A percentile compares a stretch with the other conserved stretches of the same genome.
Conservation (phyloP, 2,888 invertebrate species). For the Bombylius discolor region DNA sequence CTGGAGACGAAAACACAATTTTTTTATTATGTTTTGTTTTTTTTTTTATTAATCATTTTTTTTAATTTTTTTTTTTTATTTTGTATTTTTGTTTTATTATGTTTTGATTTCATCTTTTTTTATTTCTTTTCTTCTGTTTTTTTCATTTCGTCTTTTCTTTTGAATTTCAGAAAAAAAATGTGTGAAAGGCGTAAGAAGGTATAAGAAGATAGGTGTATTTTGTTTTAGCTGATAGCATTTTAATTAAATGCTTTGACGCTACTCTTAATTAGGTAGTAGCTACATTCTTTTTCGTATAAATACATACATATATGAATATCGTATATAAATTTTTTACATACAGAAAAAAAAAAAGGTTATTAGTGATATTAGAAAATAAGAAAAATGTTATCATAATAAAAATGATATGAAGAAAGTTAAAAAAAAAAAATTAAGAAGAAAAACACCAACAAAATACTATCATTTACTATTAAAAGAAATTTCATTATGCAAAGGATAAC, state of each 20-base stretch:
- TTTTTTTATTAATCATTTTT: background rate
- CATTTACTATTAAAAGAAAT: background rate
- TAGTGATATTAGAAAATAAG: background rate
- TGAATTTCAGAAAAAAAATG: background rate
- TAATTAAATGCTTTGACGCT: conserved; percentile 5
- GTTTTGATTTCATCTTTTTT: background rate
- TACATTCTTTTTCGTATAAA: too few relatives aligned
- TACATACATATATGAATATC: too few relatives aligned
- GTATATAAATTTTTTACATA: background rate
- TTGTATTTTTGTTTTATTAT: background rate
- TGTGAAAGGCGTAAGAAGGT: background rate
- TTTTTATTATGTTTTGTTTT: background rate
- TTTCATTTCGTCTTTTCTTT: background rate
- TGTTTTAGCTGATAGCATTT: conserved; percentile 1
- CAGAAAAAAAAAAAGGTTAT: background rate
- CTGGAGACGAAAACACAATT: conserved; percentile 8
- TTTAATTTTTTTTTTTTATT: background rate
- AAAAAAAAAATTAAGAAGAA: background rate
- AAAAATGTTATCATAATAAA: background rate
- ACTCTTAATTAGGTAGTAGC: conserved; percentile 3
- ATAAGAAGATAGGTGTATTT: background rate
- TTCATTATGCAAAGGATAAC: background rate
- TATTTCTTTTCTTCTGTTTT: background rate
- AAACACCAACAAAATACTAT: too few relatives aligned
- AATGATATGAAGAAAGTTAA: background rate